Percentiles rank a stretch among this genome's conserved stretches.
These are phyloP conservation scores for Betta splendens DNA, from an alignment of 2,797 vertebrate genomes.

Conservation along the genomic window DNA sequence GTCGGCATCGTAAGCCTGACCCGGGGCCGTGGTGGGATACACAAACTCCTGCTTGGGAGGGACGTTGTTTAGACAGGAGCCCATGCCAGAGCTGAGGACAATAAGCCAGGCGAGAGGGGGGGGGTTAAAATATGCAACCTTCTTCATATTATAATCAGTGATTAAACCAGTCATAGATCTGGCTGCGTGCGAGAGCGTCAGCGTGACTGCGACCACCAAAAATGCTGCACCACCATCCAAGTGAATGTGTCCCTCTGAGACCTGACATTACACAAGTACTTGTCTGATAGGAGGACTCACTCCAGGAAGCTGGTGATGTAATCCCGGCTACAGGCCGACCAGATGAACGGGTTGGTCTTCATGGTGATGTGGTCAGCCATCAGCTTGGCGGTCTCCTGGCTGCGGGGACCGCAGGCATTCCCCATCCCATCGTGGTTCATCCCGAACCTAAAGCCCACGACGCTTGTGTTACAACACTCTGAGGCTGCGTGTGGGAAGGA, in stretches of 20 bases:
- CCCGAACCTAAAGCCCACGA: constrained; percentile 86
- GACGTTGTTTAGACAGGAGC: constrained; percentile 93
- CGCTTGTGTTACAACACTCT: constrained; percentile 55
- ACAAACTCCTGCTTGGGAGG: constrained; percentile 95
- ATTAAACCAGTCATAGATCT: constrained; percentile 1
- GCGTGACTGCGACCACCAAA: constrained; percentile 27
- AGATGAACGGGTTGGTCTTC: constrained; percentile 98
- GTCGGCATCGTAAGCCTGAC: constrained; percentile 95
- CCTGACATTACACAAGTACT: constrained; percentile 51
- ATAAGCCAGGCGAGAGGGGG: neutral
- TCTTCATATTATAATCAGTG: neutral
- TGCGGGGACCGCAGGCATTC: constrained; percentile 92
- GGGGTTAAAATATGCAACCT: neutral
- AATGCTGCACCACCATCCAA: constrained; percentile 13
- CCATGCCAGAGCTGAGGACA: constrained; percentile 89
- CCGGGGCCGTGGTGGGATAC: constrained; percentile 95
- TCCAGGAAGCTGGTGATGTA: constrained; percentile 99
- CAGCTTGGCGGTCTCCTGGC: constrained; percentile 96
- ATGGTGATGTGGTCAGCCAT: constrained; percentile 99
- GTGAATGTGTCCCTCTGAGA: constrained; percentile 19
- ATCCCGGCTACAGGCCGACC: constrained; percentile 96
- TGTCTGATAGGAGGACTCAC: constrained; percentile 82
- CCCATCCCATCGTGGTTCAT: constrained; percentile 99
- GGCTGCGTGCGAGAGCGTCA: neutral
- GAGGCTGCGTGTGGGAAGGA: constrained; percentile 20